Percentiles rank a stretch among this genome's conserved stretches.
phyloP scores from a whole-genome alignment of 2,797 vertebrate genomes.

The Myotis pilosus region DNA sequence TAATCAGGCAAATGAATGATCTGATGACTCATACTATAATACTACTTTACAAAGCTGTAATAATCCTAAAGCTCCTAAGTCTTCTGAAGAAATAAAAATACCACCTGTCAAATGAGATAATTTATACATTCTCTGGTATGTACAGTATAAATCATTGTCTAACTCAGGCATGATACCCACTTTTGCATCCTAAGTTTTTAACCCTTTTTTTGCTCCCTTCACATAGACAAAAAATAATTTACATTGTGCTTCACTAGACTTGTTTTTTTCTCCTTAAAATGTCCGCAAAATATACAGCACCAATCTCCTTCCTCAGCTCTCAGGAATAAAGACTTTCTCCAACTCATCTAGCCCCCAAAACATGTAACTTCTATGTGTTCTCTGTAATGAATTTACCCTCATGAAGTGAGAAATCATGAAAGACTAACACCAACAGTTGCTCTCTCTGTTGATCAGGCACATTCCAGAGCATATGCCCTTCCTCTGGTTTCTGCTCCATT shows the following conservation, averaged over 20 bases:
- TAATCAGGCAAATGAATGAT: slow-evolving; percentile 67
- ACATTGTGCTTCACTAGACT: neutral
- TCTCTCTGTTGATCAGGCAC: neutral
- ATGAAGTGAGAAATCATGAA: neutral
- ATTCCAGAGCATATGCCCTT: neutral
- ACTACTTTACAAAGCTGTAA: slow-evolving; percentile 59
- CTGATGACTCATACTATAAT: slow-evolving; percentile 56
- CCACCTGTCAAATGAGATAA: slow-evolving; percentile 58
- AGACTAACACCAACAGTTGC: neutral
- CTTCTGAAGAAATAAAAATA: slow-evolving; percentile 65
- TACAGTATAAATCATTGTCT: slow-evolving; percentile 48
- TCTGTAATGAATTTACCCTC: neutral
- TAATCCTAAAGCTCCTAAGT: slow-evolving; percentile 64
- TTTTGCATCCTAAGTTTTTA: slow-evolving; percentile 45
- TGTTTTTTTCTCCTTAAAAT: slow-evolving; percentile 25
- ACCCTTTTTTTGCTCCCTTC: neutral
- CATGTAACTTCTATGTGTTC: neutral
- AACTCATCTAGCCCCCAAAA: neutral
- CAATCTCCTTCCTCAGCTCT: neutral
- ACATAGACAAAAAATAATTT: slow-evolving; percentile 23
- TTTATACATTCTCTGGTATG: slow-evolving; percentile 51
- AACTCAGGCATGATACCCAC: slow-evolving; percentile 20
- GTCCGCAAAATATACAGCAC: neutral
- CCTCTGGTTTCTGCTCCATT: neutral
- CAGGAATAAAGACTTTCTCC: slow-evolving; percentile 1